Base-by-base conservation (phyloP, 2,888 invertebrate genomes). In the Drosophila glabriapex region DNA sequence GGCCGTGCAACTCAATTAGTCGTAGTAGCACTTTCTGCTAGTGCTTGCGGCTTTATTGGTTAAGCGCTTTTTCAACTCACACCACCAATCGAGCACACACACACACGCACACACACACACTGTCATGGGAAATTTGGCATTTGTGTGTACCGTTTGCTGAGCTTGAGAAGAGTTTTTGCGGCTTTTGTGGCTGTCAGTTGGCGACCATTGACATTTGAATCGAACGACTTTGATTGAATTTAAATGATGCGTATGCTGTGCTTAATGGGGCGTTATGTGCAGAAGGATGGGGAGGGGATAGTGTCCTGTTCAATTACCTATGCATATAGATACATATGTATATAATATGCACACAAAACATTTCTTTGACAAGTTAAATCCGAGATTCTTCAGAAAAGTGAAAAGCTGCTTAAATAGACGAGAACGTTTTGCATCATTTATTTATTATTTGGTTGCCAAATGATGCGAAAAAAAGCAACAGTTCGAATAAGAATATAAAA, bases 171-270 rank as follows among this genome's bases (percentile, higher is more conserved):
- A 76, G 71, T 72, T 73, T 80, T 74, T 85, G 86, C 59, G 84
- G 86, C 80, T 82, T 79, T 81, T 79, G 83, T 75, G 87, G 76
- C 71, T 67, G 67, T 61, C 78, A 80, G 68, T 85, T 72, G 73
- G 78, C 78, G 75, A 80, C 80, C 78, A 69, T 72, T 70, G 80
- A 68, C 75, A 73, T 75, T 69, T 58, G 55, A 67, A 60, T 67
- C 64, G 70, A 78, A 63, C 62, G 73, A 64, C 81, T 81, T 76
- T 85, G 85, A 87, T 76, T 79, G 79, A 79, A 67, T 76, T 85
- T 55, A 84, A 87, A 82, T 85, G 80, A 70, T 72, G 73, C 83
- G 70, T 68, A 39, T 39, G 64, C 43, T 61, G 54, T 58, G 73
- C 43, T 50, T 73, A 84, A 86, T 86, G 87, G 71, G n/a, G 50